These are phyloP conservation scores for Lypha dubia DNA, from an alignment of 2,888 invertebrate genomes.

Conservation along the genomic window DNA sequence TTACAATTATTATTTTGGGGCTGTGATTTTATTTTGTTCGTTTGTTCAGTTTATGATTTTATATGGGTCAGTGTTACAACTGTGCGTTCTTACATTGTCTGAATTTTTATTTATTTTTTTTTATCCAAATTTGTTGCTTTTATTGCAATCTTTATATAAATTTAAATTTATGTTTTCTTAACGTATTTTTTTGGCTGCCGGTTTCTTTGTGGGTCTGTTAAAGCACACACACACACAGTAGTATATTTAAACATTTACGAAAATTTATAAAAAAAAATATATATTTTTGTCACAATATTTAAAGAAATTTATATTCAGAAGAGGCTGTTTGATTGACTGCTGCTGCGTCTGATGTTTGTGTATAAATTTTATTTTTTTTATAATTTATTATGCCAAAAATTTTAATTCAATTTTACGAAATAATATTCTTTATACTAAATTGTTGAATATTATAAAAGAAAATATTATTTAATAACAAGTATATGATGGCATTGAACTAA, in stretches of 20 bases:
- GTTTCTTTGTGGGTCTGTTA: background rate
- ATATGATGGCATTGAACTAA: background rate
- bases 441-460: background rate
- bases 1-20: background rate
- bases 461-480: background rate
- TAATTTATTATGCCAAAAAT: constrained; percentile 40
- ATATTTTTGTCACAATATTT: constrained; percentile 28
- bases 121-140: constrained; percentile 5
- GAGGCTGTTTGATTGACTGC: background rate
- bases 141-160: constrained; percentile 7
- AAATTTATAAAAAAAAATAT: background rate
- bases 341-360: background rate
- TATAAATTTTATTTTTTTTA: background rate
- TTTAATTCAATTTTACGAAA: background rate
- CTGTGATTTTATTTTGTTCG: background rate
- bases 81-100: background rate
- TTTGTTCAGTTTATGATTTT: too few species aligned
- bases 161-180: constrained; percentile 14
- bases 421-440: background rate
- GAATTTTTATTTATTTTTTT: background rate
- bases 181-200: constrained; percentile 12
- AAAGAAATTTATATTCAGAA: constrained; percentile 20
- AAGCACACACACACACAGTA: too few species aligned
- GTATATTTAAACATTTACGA: background rate
- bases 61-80: constrained; percentile 59